Evolutionary conservation across 1,140 invertebrate species (phyloP).

Genomic region (Drosophila varians): DNA sequence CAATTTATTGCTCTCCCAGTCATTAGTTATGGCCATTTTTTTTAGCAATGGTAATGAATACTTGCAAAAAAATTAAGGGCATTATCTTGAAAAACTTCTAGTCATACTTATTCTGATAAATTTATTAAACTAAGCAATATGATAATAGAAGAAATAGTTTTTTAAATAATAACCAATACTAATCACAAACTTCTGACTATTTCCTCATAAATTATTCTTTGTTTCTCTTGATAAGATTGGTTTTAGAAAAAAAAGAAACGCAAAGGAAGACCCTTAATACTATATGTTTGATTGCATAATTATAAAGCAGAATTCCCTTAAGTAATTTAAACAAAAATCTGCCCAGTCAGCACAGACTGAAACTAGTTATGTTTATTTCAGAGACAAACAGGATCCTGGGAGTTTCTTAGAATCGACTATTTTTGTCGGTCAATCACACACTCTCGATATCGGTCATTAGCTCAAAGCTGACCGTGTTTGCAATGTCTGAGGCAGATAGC

Average conservation of each 20-base stretch:
- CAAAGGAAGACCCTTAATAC: not conserved
- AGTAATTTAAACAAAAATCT: not conserved
- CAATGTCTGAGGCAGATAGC: conserved; percentile 46
- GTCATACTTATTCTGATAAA: no score
- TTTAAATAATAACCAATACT: no score
- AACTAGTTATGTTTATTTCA: not conserved
- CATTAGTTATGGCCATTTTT: no score
- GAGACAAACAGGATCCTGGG: not conserved
- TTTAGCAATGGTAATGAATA: no score
- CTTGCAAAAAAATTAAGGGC: no score
- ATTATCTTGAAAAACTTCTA: not conserved
- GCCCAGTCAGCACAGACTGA: not conserved
- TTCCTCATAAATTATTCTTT: not conserved
- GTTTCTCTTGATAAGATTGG: not conserved
- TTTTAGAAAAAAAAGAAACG: not conserved
- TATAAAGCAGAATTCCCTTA: not conserved
- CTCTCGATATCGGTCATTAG: conserved; percentile 57
- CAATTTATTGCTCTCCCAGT: no score
- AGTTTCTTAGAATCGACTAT: no score
- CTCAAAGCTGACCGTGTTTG: conserved; percentile 22
- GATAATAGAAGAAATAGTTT: no score
- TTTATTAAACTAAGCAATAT: no score
- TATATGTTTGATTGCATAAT: not conserved
- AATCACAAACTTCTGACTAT: not conserved
- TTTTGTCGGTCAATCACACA: conserved; percentile 23